Base-by-base conservation (phyloP, 2,888 invertebrate genomes). In the Trichopoda pennipes region DNA sequence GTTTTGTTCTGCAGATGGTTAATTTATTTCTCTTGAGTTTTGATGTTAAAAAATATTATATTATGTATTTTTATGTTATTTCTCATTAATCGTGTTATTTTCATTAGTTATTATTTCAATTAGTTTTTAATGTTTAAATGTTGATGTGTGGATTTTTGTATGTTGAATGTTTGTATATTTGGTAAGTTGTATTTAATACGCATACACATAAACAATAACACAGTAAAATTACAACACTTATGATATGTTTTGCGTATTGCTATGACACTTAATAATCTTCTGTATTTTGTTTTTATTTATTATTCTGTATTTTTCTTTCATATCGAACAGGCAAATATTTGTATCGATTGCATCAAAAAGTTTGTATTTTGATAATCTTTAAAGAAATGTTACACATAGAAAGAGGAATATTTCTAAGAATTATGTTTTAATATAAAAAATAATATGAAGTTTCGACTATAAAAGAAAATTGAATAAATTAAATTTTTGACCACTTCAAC, bases 241-340 rank as follows among this genome's bases (percentile, higher is more conserved):
- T 91, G 91, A 91, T 91, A 91, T 91, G 91, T 91, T 90, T 91
- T 89, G 87, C 87, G 88, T 91, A 91, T 91, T 91, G 90, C 90
- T 90, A 90, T 89, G 88, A 90, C 88, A 89, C 87, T 90, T 87
- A 88, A 87, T 85, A 86, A 87, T 87, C 81, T 85, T 69, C n/a
- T 51, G 10, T 28, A 51, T 66, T 51, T 66, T 68, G 21, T 68
- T 53, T 80, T 75, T 32, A 64, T 28, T 42, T n/a, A 17, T 58
- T 35, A 17, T 35, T 66, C 16, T 21, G 12, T 42, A 38, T 63
- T 21, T 28, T 44, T n/a, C n/a, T n/a, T n/a, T n/a, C n/a, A n/a
- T n/a, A n/a, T n/a, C n/a, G n/a, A n/a, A n/a, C n/a, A n/a, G n/a
- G n/a, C n/a, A n/a, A n/a, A n/a, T n/a, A 8, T 32, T 28, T 28